phyloP scores from a whole-genome alignment of 2,113 vertebrate species.

The Hiodon alosoides region DNA sequence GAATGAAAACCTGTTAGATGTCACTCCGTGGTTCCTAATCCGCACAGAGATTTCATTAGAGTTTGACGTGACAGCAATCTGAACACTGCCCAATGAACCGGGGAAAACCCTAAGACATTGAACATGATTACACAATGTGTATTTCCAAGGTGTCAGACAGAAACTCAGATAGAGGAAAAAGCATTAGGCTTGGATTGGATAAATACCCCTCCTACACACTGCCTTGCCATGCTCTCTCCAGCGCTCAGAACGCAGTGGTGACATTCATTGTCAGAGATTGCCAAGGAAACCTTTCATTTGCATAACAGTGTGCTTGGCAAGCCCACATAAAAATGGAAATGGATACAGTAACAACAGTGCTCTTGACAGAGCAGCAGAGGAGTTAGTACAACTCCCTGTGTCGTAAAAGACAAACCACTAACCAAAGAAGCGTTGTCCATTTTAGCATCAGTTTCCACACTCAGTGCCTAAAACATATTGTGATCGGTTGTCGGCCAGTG shows the following conservation, averaged over 20 bases:
- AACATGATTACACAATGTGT: no score
- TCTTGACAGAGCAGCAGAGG: background rate
- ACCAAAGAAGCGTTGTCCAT: background rate
- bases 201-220: constrained; percentile 5
- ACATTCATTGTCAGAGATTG: constrained; percentile 20
- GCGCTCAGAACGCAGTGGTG: constrained; percentile 1
- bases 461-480: background rate
- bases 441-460: background rate
- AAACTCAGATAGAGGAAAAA: background rate
- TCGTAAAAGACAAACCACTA: background rate
- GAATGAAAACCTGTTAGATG: no score
- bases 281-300: constrained; percentile 33
- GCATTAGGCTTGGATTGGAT: background rate
- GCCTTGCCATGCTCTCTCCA: background rate
- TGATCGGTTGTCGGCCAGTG: no score
- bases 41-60: no score
- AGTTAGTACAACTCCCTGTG: background rate
- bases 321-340: constrained; percentile 18
- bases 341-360: background rate
- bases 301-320: constrained; percentile 17
- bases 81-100: no score
- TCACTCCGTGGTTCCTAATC: no score
- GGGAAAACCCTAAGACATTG: no score
- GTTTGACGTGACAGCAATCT: no score
- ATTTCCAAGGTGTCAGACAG: background rate